Base-by-base conservation (phyloP, 2,888 invertebrate species). In the Tinea pellionella region DNA sequence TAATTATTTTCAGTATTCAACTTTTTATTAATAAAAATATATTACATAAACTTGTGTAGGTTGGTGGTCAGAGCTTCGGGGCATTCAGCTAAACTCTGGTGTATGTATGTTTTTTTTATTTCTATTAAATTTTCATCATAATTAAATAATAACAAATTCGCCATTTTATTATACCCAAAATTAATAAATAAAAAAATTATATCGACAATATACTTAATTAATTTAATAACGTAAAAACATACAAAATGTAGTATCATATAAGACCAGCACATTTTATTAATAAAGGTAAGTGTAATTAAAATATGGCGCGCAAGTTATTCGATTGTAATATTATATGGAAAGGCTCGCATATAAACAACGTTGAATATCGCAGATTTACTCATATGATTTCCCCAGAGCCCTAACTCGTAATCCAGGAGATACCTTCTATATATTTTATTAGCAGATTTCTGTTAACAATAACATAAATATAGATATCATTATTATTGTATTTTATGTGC, bases 361-460 rank as follows among this genome's bases (percentile, higher is more conserved):
- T 24, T 37, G 67, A 71, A 67, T 73, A 68, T 68, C 62, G 68
- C 68, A 64, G 66, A 68, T 69, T 71, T 71, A 55, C 67, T 66
- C 65, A 64, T 64, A 65, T 76, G 76, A 78, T 79, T 78, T 78
- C 78, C 77, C 77, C 60, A 42, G 76, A 72, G 76, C 64, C 66
- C 37, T 37, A 37, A 37, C 37, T 37, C 37, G 37, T 37, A 37
- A n/a, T 37, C 37, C 37, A 37, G 2, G 37, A 24, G 2, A 24
- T 24, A 24, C 37, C 37, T 37, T 37, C 37, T 37, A 37, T 37
- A 37, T 37, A 37, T 37, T 37, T 37, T 37, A 37, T 37, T 37
- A 37, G 9, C 37, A 37, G 37, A 37, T 37, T 37, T 37, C 37
- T 37, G n/a, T 37, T 37, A 37, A 37, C 37, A 37, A 37, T 47